Base-by-base conservation (phyloP, 2,888 invertebrate genomes). In the Chymomyza amoena region DNA sequence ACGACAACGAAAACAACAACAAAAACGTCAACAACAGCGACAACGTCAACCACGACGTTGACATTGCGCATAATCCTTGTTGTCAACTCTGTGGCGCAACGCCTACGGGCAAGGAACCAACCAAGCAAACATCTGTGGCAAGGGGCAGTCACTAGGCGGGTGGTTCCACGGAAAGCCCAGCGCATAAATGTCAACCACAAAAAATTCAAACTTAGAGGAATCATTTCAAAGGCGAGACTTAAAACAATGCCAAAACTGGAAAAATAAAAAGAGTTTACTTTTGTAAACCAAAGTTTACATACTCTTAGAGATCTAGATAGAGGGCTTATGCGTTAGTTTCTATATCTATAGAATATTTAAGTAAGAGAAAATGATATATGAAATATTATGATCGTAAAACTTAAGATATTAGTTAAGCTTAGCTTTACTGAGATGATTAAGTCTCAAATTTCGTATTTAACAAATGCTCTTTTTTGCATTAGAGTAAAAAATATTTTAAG, bases 61-160 rank as follows among this genome's bases (percentile, higher is more conserved):
- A 77, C 80, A 78, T 77, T 67, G 77, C 70, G 70, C 74, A 68
- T 67, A 69, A 68, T 78, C 57, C 62, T 69, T 69, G 66, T 73
- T 80, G 80, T 79, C 79, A 82, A 61, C 82, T 74, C 52, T 45
- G 13, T 28, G 39, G 54, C 52, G 66, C 67, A 69, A 76, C 76
- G 80, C 81, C 81, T 73, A 69, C 67, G 68, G 39, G 32, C 57
- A n/a, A n/a, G n/a, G n/a, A n/a, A 15, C 6, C 32, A 32, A 32
- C 32, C 18, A n/a, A 15, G 1, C 32, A 32, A 32, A 6, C 18
- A 15, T 45, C 6, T 10, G 9, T 56, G 57, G 57, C 57, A 57
- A 57, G 20, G 68, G 25, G 36, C 57, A 16, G 16, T 15, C n/a
- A 16, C 45, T 6, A 25, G 39, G 61, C 13, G 60, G 57, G 16